phyloP scores from a whole-genome alignment of 1,140 invertebrate genomes.

The Frieseomelitta varia region DNA sequence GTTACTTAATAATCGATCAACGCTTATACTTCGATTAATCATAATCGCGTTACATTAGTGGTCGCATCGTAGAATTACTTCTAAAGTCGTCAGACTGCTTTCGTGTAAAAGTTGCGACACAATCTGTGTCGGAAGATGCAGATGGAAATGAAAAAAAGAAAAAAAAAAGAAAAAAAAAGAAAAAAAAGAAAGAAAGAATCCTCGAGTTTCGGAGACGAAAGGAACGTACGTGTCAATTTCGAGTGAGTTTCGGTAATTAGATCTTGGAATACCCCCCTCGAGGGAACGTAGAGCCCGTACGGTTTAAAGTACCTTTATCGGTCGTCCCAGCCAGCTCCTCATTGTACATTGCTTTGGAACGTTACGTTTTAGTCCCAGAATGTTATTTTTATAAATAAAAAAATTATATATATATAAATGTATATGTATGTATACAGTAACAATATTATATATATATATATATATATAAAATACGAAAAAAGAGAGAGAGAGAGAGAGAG shows the following conservation, averaged over 20 bases:
- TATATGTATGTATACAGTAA: constrained; percentile 77
- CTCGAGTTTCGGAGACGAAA: background rate
- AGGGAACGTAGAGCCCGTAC: constrained; percentile 8
- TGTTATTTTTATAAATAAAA: constrained; percentile 80
- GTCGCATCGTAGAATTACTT: constrained; percentile 41
- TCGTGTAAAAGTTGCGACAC: background rate
- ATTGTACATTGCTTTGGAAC: constrained; percentile 67
- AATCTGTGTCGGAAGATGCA: background rate
- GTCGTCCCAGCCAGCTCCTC: constrained; percentile 62
- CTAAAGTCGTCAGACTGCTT: constrained; percentile 1
- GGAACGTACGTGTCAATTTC: constrained; percentile 40
- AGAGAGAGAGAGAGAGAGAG: background rate
- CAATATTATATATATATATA: constrained; percentile 63
- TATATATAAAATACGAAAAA: background rate
- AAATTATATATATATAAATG: constrained; percentile 66
- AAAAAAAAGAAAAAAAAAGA: too few species aligned
- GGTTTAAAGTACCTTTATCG: constrained; percentile 61
- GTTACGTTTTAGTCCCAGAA: constrained; percentile 73
- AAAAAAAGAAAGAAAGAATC: background rate
- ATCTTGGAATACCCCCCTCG: constrained; percentile 25
- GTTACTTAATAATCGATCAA: constrained; percentile 39
- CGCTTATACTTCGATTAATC: constrained; percentile 35
- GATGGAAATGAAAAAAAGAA: background rate
- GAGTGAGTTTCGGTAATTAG: constrained; percentile 12
- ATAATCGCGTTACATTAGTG: constrained; percentile 40